Evolutionary conservation across 2,888 invertebrate species (phyloP).

Genomic region (Pseudanteris insignis): DNA sequence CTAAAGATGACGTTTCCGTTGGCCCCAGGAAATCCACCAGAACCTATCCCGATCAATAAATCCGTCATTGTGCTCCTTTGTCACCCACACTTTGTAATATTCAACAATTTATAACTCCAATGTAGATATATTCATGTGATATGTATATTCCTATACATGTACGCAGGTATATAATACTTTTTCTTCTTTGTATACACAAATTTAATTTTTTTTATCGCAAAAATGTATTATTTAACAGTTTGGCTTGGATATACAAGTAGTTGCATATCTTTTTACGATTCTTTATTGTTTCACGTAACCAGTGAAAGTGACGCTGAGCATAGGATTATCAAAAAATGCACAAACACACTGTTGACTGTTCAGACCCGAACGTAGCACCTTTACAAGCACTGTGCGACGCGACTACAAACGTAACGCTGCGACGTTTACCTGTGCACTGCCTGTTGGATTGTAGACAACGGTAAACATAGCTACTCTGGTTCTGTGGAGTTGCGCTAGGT

Average conservation of each 20-base stretch:
- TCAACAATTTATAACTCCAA: no score
- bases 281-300: conserved; percentile 2
- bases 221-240: no score
- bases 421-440: conserved; percentile 5
- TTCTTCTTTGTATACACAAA: no score
- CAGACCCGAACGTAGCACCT: conserved; percentile 9
- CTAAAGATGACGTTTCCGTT: conserved; percentile 31
- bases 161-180: no score
- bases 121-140: no score
- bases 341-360: conserved; percentile 1
- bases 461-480: conserved; percentile 4
- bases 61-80: conserved; percentile 22
- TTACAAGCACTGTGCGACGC: conserved; percentile 8
- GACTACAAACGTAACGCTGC: not conserved
- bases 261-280: conserved; percentile 2
- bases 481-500: conserved; percentile 1
- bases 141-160: no score
- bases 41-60: conserved; percentile 23
- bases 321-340: conserved; percentile 9
- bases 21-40: conserved; percentile 21
- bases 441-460: not conserved
- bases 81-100: no score
- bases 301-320: conserved; percentile 7
- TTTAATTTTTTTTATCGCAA: no score
- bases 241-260: no score